Conservation (phyloP, 1,140 invertebrate species). For the Saxidomus purpurata region DNA sequence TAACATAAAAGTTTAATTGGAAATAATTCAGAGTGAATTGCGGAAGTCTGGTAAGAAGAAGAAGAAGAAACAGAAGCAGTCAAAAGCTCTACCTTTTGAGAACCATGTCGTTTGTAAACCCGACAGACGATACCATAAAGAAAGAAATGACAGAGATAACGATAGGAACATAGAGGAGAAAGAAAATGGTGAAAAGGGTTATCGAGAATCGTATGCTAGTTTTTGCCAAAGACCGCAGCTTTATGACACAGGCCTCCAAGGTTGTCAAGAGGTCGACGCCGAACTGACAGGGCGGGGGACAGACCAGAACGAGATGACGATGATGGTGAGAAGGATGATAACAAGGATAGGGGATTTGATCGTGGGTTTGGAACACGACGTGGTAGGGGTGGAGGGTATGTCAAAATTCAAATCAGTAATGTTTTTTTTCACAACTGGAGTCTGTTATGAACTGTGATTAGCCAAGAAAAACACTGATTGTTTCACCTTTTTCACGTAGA, state of each 20-base stretch:
- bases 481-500: too few species aligned
- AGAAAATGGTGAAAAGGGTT: constrained; percentile 48
- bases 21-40: constrained; percentile 64
- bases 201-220: constrained; percentile 50
- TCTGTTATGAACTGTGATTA: too few species aligned
- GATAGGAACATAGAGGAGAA: constrained; percentile 58
- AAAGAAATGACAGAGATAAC: constrained; percentile 58
- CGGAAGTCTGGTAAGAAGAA: constrained; percentile 57
- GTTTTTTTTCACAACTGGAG: too few species aligned
- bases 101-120: constrained; percentile 41
- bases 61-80: constrained; percentile 56
- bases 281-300: constrained; percentile 49
- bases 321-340: constrained; percentile 48
- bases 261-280: constrained; percentile 48
- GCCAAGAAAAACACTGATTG: too few species aligned
- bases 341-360: constrained; percentile 29
- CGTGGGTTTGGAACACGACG: constrained; percentile 27
- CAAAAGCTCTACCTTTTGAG: not conserved
- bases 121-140: constrained; percentile 49
- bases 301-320: constrained; percentile 50
- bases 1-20: too few species aligned
- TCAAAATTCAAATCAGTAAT: too few species aligned
- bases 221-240: not conserved
- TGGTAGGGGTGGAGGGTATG: constrained; percentile 49
- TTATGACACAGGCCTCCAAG: constrained; percentile 60